Evolutionary conservation across 2,113 vertebrate species (phyloP).

Genomic region (Catharus minimus): DNA sequence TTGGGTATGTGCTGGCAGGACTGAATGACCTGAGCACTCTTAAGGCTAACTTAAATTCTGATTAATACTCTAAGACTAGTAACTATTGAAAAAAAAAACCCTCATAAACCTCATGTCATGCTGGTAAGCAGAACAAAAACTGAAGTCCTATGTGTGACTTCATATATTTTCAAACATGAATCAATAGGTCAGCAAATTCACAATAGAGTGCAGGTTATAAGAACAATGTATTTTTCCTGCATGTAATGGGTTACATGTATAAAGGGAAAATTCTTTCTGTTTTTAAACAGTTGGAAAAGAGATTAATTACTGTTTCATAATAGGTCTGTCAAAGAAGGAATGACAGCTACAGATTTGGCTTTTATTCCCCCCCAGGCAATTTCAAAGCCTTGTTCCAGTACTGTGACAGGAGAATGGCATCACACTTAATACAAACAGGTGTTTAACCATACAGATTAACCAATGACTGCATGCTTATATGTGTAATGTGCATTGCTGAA

Average conservation of each 20-base stretch:
- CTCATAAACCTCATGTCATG: not conserved
- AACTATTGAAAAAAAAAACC: not conserved
- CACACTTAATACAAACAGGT: not conserved
- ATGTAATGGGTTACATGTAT: not conserved
- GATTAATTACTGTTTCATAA: not conserved
- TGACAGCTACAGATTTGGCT: not conserved
- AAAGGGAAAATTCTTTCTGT: not conserved
- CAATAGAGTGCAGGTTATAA: fast-evolving
- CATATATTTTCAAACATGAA: not conserved
- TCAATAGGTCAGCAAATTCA: not conserved
- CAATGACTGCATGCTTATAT: conserved; percentile 30
- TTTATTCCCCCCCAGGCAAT: not conserved
- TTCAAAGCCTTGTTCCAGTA: not conserved
- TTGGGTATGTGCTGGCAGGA: not conserved
- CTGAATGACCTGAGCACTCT: not conserved
- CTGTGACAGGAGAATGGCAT: not conserved
- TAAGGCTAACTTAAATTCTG: not conserved
- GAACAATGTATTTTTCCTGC: not conserved
- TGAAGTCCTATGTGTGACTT: fast-evolving
- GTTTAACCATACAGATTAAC: not conserved
- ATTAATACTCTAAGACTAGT: not conserved
- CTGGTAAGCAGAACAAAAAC: not conserved
- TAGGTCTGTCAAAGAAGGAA: not conserved
- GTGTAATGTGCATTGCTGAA: conserved; percentile 31
- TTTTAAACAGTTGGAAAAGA: not conserved